Evolutionary conservation across 2,797 vertebrate genomes (phyloP), one percentile per base, ranked within the genome.

Genomic region (Enteromius anoplus): DNA sequence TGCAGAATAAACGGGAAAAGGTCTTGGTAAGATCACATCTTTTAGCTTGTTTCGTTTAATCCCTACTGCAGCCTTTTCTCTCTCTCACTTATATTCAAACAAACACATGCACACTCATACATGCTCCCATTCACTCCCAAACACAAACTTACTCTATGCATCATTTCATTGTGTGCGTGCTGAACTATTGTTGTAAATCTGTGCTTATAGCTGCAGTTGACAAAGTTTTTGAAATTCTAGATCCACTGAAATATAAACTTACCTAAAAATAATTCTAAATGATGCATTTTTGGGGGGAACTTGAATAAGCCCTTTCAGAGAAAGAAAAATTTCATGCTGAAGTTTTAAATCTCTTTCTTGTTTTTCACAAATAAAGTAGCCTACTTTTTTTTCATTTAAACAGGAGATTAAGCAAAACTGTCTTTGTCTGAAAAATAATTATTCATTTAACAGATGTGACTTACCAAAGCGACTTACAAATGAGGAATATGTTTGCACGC

Each of bases 31-130:
- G 83, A 84, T 84, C 76, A 42, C 69, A 84, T 84, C 83, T n/a
- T n/a, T n/a, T 78, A 80, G 76, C 26, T 55, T 72, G 83, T 73
- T 65, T 72, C 55, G 77, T 80, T 68, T 84, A 84, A 84, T 84
- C 77, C 76, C 15, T 2, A 21, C n/a, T 29, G 55, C 51, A 79
- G n/a, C 75, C 75, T 51, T 42, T 64, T 84, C 72, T 84, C 49
- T 81, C 82, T 78, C 21, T 51, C 65, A 72, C 65, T 37, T 5
- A 81, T 51, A 60, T n/a, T 70, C 71, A 53, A 65, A 42, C 71
- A 53, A 40, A 53, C 47, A 45, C 4, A 7, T 21, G 1, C 49
- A 53, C 29, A 73, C 29, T 12, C 19, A 23, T 11, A 2, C 53
- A 23, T 5, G 10, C 55, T 34, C 17, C 7, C 37, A 60, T 26